Evolutionary conservation across 2,113 vertebrate genomes (phyloP).

Genomic region (Bufo bufo): DNA sequence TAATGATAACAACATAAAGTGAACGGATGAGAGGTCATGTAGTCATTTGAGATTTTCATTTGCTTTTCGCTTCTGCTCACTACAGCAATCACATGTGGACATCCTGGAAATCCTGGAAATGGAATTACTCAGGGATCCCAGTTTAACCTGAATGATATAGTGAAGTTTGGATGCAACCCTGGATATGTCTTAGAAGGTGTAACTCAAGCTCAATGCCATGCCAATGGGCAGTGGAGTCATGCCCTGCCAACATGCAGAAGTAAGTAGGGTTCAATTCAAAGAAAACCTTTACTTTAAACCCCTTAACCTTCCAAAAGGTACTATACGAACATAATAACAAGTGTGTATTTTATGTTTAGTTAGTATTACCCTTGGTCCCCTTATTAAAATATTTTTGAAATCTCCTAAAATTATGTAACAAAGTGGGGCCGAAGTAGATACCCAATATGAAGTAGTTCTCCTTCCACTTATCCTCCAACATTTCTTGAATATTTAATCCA

Average conservation of each 20-base stretch:
- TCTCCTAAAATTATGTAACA: too few species aligned
- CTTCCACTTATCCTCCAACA: neutral
- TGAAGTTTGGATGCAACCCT: conserved; percentile 88
- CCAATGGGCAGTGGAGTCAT: conserved; percentile 94
- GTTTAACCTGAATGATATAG: conserved; percentile 92
- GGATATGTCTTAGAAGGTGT: conserved; percentile 88
- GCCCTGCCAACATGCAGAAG: conserved; percentile 87
- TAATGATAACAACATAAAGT: neutral
- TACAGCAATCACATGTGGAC: conserved; percentile 94
- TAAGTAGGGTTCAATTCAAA: conserved; percentile 67
- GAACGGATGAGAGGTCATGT: neutral
- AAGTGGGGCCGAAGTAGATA: too few species aligned
- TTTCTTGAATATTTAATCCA: neutral
- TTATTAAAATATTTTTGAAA: too few species aligned
- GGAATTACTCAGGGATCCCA: conserved; percentile 91
- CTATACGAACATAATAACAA: neutral
- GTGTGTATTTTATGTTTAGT: too few species aligned
- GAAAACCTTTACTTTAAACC: neutral
- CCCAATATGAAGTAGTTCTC: too few species aligned
- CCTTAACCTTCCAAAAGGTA: neutral
- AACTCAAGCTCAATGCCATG: conserved; percentile 82
- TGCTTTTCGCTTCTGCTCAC: conserved; percentile 16
- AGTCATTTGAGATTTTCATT: neutral
- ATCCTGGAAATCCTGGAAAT: conserved; percentile 90
- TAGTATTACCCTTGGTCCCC: too few species aligned